Percentiles rank a stretch among this genome's conserved stretches.
phyloP scores from a whole-genome alignment of 2,797 vertebrate species.

The Falco berigora region DNA sequence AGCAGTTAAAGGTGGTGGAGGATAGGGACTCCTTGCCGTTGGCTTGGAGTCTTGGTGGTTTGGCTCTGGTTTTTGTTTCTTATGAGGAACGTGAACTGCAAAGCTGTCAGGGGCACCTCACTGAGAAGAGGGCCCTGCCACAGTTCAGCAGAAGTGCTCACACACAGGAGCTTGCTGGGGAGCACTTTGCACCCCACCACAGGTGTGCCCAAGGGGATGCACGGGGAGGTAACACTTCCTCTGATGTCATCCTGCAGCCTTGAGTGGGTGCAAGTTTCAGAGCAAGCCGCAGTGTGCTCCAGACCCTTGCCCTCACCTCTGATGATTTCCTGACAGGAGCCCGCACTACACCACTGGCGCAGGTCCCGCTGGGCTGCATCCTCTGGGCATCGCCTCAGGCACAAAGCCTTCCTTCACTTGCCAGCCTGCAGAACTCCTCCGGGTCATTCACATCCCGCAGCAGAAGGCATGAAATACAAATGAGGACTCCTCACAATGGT shows the following conservation, averaged over 20 bases:
- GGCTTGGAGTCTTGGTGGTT: neutral
- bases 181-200: accelerated
- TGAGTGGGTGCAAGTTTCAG: accelerated
- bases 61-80: neutral
- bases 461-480: neutral
- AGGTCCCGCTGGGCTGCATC: neutral
- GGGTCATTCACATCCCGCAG: neutral
- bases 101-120: accelerated
- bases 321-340: neutral
- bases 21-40: neutral
- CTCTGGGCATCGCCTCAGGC: accelerated
- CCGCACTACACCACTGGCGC: accelerated
- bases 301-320: neutral
- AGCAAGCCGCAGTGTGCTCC: accelerated
- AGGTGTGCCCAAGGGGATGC: accelerated
- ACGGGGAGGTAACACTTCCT: accelerated
- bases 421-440: neutral
- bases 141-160: neutral
- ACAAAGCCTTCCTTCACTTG: neutral
- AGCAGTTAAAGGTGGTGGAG: neutral
- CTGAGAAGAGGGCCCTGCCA: neutral
- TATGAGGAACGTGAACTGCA: neutral
- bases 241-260: neutral
- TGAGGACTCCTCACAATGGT: neutral
- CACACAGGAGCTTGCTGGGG: neutral